Percentiles rank a stretch among this genome's conserved stretches.
Evolutionary conservation across 1,140 invertebrate species (phyloP).

Genomic region (Atta colombica): DNA sequence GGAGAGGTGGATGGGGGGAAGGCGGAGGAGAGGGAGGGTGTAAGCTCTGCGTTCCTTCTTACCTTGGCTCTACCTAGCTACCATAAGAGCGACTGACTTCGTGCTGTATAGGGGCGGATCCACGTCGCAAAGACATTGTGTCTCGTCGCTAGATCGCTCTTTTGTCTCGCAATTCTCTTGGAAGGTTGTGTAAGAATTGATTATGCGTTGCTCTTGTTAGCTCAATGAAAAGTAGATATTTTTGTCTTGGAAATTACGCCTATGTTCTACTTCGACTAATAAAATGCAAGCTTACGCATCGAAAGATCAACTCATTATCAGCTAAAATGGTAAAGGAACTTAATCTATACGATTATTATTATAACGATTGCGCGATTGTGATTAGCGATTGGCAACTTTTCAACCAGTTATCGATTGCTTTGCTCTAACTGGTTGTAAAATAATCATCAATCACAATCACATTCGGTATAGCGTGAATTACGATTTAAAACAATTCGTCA

Average conservation of each 20-base stretch:
- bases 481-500: too few relatives aligned
- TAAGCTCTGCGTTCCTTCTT: conserved; percentile 80
- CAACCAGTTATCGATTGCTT: too few relatives aligned
- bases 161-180: conserved; percentile 31
- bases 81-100: conserved; percentile 49
- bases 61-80: conserved; percentile 58
- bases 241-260: neutral
- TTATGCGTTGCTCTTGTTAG: conserved; percentile 27
- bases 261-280: too few relatives aligned
- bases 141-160: conserved; percentile 32
- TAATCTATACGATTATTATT: too few relatives aligned
- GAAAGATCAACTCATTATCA: neutral
- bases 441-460: too few relatives aligned
- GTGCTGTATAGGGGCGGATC: conserved; percentile 44
- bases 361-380: too few relatives aligned
- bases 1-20: neutral
- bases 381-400: too few relatives aligned
- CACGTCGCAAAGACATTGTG: conserved; percentile 37
- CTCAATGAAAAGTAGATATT: neutral
- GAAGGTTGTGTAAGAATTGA: conserved; percentile 28
- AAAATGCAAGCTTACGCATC: neutral
- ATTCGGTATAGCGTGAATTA: too few relatives aligned
- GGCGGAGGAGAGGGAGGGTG: conserved; percentile 33
- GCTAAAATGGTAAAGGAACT: neutral
- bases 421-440: too few relatives aligned